Conservation (phyloP, 2,113 vertebrate genomes). For the Eurypyga helias region DNA sequence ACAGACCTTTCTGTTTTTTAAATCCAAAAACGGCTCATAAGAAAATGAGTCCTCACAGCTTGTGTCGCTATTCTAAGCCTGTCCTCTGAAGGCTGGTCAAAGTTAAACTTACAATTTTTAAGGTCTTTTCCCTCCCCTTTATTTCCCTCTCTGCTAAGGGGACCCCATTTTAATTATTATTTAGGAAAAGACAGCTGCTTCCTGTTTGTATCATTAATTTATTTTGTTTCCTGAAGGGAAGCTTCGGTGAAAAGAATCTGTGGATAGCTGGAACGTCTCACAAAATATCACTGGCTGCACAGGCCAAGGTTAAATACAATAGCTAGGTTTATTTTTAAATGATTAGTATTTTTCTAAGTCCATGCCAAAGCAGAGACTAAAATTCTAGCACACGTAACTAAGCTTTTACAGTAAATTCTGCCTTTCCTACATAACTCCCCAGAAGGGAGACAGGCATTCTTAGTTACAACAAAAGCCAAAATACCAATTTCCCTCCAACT, state of each 20-base stretch:
- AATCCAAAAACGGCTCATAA: slow-evolving; percentile 1
- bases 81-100: slow-evolving; percentile 40
- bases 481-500: slow-evolving; percentile 24
- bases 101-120: slow-evolving; percentile 41
- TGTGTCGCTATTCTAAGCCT: slow-evolving; percentile 39
- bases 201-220: slow-evolving; percentile 78
- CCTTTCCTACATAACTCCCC: slow-evolving; percentile 31
- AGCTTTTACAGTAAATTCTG: slow-evolving; percentile 61
- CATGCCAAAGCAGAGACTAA: slow-evolving; percentile 45
- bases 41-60: slow-evolving; percentile 21
- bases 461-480: slow-evolving; percentile 45
- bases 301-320: slow-evolving; percentile 73
- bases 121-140: slow-evolving; percentile 46
- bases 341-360: slow-evolving; percentile 59
- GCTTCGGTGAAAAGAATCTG: slow-evolving; percentile 66
- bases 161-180: slow-evolving; percentile 72
- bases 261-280: slow-evolving; percentile 63
- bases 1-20: slow-evolving; percentile 30
- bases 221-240: slow-evolving; percentile 79
- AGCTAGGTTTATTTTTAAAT: slow-evolving; percentile 73
- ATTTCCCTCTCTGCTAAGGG: not conserved
- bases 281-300: slow-evolving; percentile 52
- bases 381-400: slow-evolving; percentile 29
- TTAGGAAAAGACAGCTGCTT: slow-evolving; percentile 77
- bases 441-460: slow-evolving; percentile 48